phyloP scores from a whole-genome alignment of 1,140 invertebrate genomes.

The Conopomorpha cramerella region DNA sequence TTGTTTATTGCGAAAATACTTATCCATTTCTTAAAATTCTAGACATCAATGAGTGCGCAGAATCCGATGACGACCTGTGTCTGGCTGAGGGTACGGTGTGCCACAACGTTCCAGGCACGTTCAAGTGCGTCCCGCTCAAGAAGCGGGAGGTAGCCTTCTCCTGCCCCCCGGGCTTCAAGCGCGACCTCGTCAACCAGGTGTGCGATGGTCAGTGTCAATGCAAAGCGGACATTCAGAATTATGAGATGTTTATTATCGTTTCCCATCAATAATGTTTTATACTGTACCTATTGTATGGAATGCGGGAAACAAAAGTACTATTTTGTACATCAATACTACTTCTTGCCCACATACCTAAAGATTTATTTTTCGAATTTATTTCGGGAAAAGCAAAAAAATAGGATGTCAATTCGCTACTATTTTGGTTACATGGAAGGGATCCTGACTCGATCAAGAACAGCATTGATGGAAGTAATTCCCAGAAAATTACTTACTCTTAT shows the following conservation, averaged over 20 bases:
- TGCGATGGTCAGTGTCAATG: constrained; percentile 68
- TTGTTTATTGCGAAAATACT: no score
- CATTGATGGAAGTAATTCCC: neutral
- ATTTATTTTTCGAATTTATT: no score
- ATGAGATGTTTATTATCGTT: neutral
- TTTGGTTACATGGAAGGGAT: neutral
- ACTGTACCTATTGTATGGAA: neutral
- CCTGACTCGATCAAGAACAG: neutral
- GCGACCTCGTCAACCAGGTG: constrained; percentile 61
- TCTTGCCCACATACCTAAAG: no score
- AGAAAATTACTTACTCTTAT: neutral
- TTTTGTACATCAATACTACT: no score
- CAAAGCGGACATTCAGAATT: neutral
- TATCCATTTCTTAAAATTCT: no score
- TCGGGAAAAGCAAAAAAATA: neutral
- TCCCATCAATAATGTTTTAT: neutral
- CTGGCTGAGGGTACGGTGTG: constrained; percentile 63
- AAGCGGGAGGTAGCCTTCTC: constrained; percentile 17
- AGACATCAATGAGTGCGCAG: constrained; percentile 75
- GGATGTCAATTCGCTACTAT: neutral
- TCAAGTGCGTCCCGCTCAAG: constrained; percentile 47
- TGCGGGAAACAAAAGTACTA: no score
- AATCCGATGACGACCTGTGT: constrained; percentile 63
- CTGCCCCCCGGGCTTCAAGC: constrained; percentile 69
- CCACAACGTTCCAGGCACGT: constrained; percentile 63